Percentiles rank a stretch among this genome's conserved stretches.
These are phyloP conservation scores for Mesaphorura yosii DNA, from an alignment of 1,140 invertebrate genomes.

Conservation along the genomic window DNA sequence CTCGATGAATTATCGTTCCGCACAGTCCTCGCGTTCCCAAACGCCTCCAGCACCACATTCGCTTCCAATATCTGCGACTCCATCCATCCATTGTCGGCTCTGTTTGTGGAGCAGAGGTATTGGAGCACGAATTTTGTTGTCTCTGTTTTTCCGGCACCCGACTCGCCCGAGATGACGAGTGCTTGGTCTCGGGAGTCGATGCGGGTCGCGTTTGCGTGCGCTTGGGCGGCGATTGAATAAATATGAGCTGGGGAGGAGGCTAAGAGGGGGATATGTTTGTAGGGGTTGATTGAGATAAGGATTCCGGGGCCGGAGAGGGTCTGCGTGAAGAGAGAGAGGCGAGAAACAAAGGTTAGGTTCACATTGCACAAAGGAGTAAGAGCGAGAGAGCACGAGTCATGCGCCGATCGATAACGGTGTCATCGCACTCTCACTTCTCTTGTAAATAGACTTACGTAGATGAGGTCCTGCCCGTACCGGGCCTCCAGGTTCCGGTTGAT, in stretches of 20 bases:
- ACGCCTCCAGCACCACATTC: slow-evolving; percentile 83
- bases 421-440: not conserved
- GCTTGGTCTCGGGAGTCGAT: slow-evolving; percentile 8
- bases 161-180: slow-evolving; percentile 47
- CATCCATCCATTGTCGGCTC: slow-evolving; percentile 80
- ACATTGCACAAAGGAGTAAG: no score
- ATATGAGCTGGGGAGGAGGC: no score
- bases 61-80: slow-evolving; percentile 89
- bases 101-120: slow-evolving; percentile 83
- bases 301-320: no score
- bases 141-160: slow-evolving; percentile 94
- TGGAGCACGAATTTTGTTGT: slow-evolving; percentile 90
- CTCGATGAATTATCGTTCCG: slow-evolving; percentile 94
- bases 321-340: no score
- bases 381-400: no score
- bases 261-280: no score
- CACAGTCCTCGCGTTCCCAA: slow-evolving; percentile 93
- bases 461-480: slow-evolving; percentile 70
- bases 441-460: slow-evolving; percentile 58
- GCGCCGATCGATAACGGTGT: not conserved
- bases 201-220: no score
- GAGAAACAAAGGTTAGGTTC: no score
- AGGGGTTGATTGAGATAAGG: no score
- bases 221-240: no score
- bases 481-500: slow-evolving; percentile 81